Base-by-base conservation (phyloP, 2,797 vertebrate species). In the Sebastes iracundus region DNA sequence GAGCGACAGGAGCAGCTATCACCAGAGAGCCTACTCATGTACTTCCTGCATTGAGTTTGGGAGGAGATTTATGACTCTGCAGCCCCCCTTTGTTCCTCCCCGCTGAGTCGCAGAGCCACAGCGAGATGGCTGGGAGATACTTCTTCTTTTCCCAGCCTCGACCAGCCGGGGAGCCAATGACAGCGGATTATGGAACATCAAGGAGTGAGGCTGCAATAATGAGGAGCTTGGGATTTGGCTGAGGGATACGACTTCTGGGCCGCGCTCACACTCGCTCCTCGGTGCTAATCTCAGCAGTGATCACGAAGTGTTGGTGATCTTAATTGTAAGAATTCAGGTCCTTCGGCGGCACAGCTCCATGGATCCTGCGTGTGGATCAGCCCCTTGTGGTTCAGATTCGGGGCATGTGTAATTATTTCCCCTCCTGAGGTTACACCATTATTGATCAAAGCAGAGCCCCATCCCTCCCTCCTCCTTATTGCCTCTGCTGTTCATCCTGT, bases 31-130 rank as follows among this genome's bases (percentile, higher is more conserved):
- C 58, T 73, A 74, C 79, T 88, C 81, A 66, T 82, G 53, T 65
- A 74, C 85, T 84, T 90, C 81, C 88, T 85, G 83, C 75, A 80
- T 75, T 87, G 84, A 83, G 61, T 88, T 87, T 81, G 66, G 64
- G 53, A 81, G 72, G 49, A 85, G 87, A 92, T 94, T 93, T 88
- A 93, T 91, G 87, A 90, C 84, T 86, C 80, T 87, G 81, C 83
- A 78, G 64, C 52, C 30, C 58, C 20, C 13, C 30, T 79, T 59
- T 79, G 59, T 78, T 76, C 27, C 63, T 69, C 13, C 35, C 3
- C 1, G 35, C 59, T 30, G 46, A 87, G 73, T 67, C 7, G 42
- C 70, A 72, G 52, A 77, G 78, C 46, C 66, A 69, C 32, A 59
- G 61, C 5, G 8, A 80, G 75, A 85, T 71, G 58, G 18, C 70